Evolutionary conservation across 2,797 vertebrate species (phyloP).

Genomic region (Sebastiscus albofasciatus): DNA sequence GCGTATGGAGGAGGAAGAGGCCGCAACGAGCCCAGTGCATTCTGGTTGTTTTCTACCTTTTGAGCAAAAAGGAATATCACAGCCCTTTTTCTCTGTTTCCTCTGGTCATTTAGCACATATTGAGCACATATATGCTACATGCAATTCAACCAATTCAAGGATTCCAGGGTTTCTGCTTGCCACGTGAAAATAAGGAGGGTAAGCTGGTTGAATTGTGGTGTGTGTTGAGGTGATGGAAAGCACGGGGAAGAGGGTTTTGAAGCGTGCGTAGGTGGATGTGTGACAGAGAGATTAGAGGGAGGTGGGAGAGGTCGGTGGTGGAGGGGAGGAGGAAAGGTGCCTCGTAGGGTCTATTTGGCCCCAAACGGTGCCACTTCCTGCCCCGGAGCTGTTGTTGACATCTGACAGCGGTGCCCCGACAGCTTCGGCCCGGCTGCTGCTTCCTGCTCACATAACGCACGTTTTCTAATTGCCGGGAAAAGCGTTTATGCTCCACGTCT

Average conservation of each 20-base stretch:
- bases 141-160: not conserved
- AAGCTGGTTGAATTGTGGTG: not conserved
- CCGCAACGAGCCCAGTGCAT: too few relatives aligned
- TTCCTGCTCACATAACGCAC: constrained; percentile 60
- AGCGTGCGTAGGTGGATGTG: not conserved
- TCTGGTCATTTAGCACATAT: too few relatives aligned
- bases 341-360: constrained; percentile 60
- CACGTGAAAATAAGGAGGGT: not conserved
- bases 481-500: constrained; percentile 57
- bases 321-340: constrained; percentile 17
- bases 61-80: too few relatives aligned
- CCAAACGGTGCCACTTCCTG: constrained; percentile 81
- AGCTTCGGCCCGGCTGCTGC: constrained; percentile 58
- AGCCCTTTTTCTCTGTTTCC: too few relatives aligned
- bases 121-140: not conserved
- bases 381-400: constrained; percentile 80
- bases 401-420: constrained; percentile 72
- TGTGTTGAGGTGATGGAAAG: not conserved
- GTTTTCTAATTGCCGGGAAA: constrained; percentile 65
- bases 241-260: not conserved
- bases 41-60: too few relatives aligned
- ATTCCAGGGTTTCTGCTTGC: not conserved
- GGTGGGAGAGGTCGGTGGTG: not conserved
- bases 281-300: constrained; percentile 16
- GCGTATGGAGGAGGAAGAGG: too few relatives aligned